These are phyloP conservation scores for Keiferia lycopersicella DNA, from an alignment of 2,888 invertebrate species.

Conservation along the genomic window DNA sequence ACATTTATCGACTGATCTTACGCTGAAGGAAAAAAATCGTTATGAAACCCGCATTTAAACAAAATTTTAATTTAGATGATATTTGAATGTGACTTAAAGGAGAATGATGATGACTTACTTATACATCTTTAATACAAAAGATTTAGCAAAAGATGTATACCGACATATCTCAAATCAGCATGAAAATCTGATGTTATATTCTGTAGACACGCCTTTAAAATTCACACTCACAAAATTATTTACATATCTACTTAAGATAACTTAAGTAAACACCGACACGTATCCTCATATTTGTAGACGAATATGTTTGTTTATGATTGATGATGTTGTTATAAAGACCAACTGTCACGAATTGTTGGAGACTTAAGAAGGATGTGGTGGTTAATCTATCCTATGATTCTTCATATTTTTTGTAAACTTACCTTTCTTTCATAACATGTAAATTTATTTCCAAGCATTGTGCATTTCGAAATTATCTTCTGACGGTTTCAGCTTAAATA, in stretches of 20 bases:
- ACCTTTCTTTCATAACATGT: constrained; percentile 1
- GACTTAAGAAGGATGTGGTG: constrained; percentile 36
- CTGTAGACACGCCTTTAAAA: neutral
- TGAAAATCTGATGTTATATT: too few relatives aligned
- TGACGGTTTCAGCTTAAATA: constrained; percentile 11
- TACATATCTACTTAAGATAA: constrained; percentile 27
- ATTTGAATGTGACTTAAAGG: too few relatives aligned
- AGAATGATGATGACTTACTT: too few relatives aligned
- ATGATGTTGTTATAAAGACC: constrained; percentile 29
- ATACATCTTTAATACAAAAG: too few relatives aligned
- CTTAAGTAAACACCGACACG: constrained; percentile 20
- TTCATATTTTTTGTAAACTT: constrained; percentile 20
- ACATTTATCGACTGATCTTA: too few relatives aligned
- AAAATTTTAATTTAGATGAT: too few relatives aligned
- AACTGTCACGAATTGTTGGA: constrained; percentile 31
- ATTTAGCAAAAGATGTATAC: too few relatives aligned
- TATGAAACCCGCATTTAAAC: too few relatives aligned
- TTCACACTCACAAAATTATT: neutral
- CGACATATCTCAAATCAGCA: too few relatives aligned
- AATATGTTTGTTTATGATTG: constrained; percentile 26
- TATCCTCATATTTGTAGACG: constrained; percentile 16
- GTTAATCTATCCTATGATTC: neutral
- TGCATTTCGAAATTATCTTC: neutral
- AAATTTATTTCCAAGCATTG: constrained; percentile 15
- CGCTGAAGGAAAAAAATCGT: too few relatives aligned